Percentiles rank a stretch among this genome's conserved stretches.
Evolutionary conservation across 1,140 invertebrate genomes (phyloP).

Genomic region (Drosophila leontia): DNA sequence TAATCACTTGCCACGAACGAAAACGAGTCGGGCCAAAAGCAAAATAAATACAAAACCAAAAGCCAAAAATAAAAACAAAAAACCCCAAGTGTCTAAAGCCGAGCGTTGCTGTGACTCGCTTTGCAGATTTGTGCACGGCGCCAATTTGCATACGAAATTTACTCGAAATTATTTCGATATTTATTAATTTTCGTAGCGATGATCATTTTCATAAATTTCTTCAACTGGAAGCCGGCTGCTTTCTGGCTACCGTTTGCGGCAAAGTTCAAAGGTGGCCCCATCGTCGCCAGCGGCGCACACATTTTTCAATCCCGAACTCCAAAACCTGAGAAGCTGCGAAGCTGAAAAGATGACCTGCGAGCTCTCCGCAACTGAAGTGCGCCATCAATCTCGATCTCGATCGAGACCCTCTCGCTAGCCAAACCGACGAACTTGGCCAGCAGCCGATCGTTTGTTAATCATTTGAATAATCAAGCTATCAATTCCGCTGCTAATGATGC

Average conservation of each 20-base stretch:
- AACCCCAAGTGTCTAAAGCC: conserved; percentile 74
- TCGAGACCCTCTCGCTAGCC: conserved; percentile 18
- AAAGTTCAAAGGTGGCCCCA: conserved; percentile 67
- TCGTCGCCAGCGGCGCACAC: conserved; percentile 71
- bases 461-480: conserved; percentile 85
- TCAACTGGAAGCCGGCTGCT: conserved; percentile 42
- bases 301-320: conserved; percentile 76
- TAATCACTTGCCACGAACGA: conserved; percentile 74
- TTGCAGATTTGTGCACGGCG: conserved; percentile 64
- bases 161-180: conserved; percentile 79
- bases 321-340: background rate
- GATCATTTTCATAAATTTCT: conserved; percentile 65
- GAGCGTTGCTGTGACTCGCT: conserved; percentile 55
- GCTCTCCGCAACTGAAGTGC: conserved; percentile 69
- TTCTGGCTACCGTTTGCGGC: conserved; percentile 74
- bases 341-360: conserved; percentile 44
- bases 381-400: conserved; percentile 65
- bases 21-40: conserved; percentile 45
- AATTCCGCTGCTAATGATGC: conserved; percentile 84
- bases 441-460: conserved; percentile 78
- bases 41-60: conserved; percentile 18
- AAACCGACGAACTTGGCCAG: conserved; percentile 43
- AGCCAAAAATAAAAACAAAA: background rate
- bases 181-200: conserved; percentile 75
- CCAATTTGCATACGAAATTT: conserved; percentile 75